phyloP scores from a whole-genome alignment of 2,888 invertebrate species.

The Bugulina stolonifera region DNA sequence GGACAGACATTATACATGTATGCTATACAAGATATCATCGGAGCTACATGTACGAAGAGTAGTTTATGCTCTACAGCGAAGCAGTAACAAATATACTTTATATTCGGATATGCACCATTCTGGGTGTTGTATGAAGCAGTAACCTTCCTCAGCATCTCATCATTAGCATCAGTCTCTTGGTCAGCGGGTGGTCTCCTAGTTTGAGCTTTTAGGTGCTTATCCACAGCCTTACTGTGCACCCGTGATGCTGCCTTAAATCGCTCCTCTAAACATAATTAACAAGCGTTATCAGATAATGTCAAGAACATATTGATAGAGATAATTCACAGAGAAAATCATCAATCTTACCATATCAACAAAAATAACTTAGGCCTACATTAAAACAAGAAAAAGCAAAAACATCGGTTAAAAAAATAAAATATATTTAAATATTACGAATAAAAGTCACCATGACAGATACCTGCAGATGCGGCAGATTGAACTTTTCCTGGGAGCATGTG shows the following conservation, averaged over 20 bases:
- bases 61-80: too few species aligned
- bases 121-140: background rate
- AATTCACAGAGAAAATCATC: background rate
- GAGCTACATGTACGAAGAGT: too few species aligned
- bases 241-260: background rate
- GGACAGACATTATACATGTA: too few species aligned
- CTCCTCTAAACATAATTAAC: background rate
- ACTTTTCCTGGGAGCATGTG: background rate
- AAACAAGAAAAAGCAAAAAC: too few species aligned
- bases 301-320: background rate
- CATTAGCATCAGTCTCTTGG: background rate
- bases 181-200: background rate
- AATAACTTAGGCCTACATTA: too few species aligned
- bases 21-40: too few species aligned
- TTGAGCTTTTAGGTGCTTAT: background rate
- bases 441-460: background rate
- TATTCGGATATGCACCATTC: background rate
- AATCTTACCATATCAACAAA: background rate
- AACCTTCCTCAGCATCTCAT: background rate
- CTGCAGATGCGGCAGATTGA: background rate
- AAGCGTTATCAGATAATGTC: too few species aligned
- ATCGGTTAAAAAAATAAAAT: background rate
- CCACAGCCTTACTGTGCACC: background rate
- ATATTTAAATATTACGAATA: background rate
- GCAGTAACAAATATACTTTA: too few species aligned